phyloP scores from a whole-genome alignment of 2,888 invertebrate species.

The Agonum fuliginosum region DNA sequence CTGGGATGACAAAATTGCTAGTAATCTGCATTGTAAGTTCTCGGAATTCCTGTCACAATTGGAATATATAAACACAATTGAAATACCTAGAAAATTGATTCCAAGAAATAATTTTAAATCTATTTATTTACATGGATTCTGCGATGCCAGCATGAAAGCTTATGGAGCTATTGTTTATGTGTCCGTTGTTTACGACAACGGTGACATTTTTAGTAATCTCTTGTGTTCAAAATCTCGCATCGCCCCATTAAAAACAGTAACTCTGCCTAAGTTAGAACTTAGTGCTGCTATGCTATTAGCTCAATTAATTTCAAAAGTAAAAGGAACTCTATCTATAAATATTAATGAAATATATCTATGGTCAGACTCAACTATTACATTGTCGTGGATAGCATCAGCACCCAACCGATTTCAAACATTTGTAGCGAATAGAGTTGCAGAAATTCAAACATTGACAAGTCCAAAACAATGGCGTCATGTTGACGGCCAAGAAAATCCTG shows the following conservation, averaged over 20 bases:
- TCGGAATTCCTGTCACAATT: conserved; percentile 18
- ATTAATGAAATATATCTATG: conserved; percentile 25
- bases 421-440: conserved; percentile 11
- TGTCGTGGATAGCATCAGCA: conserved; percentile 25
- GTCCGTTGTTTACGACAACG: not conserved
- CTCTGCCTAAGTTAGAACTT: conserved; percentile 27
- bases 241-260: conserved; percentile 16
- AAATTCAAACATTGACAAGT: too few species aligned
- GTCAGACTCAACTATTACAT: conserved; percentile 3
- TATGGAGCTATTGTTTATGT: conserved; percentile 28
- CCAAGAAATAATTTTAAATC: not conserved
- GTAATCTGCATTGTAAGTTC: not conserved
- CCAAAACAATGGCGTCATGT: conserved; percentile 40
- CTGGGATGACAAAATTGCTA: conserved; percentile 27
- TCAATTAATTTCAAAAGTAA: conserved; percentile 43
- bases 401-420: conserved; percentile 40
- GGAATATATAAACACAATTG: conserved; percentile 12
- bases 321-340: not conserved
- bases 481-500: too few species aligned
- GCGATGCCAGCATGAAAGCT: conserved; percentile 15
- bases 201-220: conserved; percentile 22
- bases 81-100: conserved; percentile 40
- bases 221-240: conserved; percentile 32
- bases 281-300: conserved; percentile 29
- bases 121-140: conserved; percentile 29